phyloP scores from a whole-genome alignment of 2,888 invertebrate species.

The Conistra vaccinii region DNA sequence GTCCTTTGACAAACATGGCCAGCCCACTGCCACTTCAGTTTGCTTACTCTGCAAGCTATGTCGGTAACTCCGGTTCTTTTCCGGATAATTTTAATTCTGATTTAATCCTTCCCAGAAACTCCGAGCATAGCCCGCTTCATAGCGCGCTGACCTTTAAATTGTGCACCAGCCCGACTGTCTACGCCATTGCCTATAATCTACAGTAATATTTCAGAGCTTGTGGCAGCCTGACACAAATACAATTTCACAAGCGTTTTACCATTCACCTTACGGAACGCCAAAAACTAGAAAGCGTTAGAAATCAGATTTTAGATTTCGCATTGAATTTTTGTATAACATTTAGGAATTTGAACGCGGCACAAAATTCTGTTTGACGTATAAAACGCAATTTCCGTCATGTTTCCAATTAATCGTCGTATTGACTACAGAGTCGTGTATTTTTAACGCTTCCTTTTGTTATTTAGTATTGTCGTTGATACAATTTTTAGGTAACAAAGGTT shows the following conservation, averaged over 20 bases:
- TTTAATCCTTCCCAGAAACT: no score
- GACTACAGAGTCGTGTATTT: neutral
- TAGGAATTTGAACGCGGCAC: constrained; percentile 20
- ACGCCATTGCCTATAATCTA: neutral
- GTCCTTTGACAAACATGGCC: no score
- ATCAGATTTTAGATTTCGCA: constrained; percentile 50
- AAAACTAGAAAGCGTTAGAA: constrained; percentile 49
- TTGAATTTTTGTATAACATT: constrained; percentile 49
- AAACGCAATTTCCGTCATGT: constrained; percentile 29
- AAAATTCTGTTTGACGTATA: constrained; percentile 34
- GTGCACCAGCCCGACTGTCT: no score
- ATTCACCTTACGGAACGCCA: constrained; percentile 5
- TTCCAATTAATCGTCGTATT: constrained; percentile 29
- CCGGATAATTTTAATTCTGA: no score
- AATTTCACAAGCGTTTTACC: neutral
- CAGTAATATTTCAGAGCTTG: neutral
- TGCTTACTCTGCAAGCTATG: no score
- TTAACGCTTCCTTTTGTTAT: constrained; percentile 2
- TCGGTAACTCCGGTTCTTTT: no score
- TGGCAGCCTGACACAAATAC: neutral
- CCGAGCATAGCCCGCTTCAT: no score
- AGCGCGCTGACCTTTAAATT: no score
- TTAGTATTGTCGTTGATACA: neutral
- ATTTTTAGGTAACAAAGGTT: neutral
- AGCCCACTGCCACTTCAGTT: no score